A percentile compares a stretch with the other conserved stretches of the same genome.
Evolutionary conservation across 1,140 invertebrate genomes (phyloP).

Genomic region (Elymnias hypermnestra): DNA sequence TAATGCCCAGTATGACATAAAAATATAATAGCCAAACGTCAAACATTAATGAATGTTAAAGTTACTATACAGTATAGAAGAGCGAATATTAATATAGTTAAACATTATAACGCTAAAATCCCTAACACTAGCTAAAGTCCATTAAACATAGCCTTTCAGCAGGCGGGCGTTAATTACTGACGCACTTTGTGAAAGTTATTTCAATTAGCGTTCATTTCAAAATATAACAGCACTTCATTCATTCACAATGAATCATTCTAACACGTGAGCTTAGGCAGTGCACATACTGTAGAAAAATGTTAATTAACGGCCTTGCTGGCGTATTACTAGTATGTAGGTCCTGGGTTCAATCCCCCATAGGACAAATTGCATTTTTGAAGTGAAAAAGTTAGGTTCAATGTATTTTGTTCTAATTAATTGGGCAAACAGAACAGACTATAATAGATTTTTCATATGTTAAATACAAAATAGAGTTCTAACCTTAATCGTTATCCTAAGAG

Average conservation of each 20-base stretch:
- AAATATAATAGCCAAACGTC: too few species aligned
- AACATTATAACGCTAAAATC: constrained; percentile 1
- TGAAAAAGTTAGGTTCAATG: too few species aligned
- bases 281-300: background rate
- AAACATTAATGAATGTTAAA: background rate
- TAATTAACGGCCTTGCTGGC: too few species aligned
- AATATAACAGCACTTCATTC: constrained; percentile 9
- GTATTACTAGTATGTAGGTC: too few species aligned
- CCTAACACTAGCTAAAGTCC: constrained; percentile 5
- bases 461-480: too few species aligned
- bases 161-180: constrained; percentile 25
- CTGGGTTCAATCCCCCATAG: too few species aligned
- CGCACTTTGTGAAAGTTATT: constrained; percentile 25
- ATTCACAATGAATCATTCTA: constrained; percentile 4
- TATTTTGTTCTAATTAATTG: too few species aligned
- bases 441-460: too few species aligned
- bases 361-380: too few species aligned
- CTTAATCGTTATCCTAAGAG: too few species aligned
- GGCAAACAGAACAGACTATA: too few species aligned
- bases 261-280: background rate
- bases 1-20: too few species aligned
- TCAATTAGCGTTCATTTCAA: constrained; percentile 14
- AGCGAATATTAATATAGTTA: constrained; percentile 15
- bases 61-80: constrained; percentile 6
- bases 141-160: constrained; percentile 21